Percentiles rank a stretch among this genome's conserved stretches.
These are phyloP conservation scores for Saccostrea echinata DNA, from an alignment of 1,140 invertebrate species.

Conservation along the genomic window DNA sequence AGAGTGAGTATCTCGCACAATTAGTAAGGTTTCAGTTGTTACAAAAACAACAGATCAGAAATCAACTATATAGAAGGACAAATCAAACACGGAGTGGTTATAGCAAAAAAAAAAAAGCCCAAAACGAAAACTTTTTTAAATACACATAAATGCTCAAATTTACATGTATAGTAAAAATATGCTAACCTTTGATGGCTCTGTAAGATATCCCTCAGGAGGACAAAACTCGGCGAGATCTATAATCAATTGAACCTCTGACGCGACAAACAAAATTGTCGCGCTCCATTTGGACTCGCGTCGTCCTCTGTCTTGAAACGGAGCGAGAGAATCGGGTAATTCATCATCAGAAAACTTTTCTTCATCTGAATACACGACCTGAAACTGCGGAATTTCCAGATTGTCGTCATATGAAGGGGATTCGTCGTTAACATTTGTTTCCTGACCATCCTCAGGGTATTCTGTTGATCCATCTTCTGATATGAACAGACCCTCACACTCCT, in stretches of 20 bases:
- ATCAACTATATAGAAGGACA: too few relatives aligned
- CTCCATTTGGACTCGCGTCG: constrained; percentile 57
- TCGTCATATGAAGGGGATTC: neutral
- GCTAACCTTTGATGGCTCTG: constrained; percentile 49
- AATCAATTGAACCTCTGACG: constrained; percentile 57
- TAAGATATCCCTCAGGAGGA: constrained; percentile 51
- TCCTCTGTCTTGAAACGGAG: constrained; percentile 11
- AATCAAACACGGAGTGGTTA: too few relatives aligned
- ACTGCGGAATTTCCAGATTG: neutral
- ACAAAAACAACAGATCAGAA: neutral
- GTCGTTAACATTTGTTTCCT: neutral
- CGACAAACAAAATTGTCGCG: constrained; percentile 58
- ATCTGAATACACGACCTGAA: constrained; percentile 12
- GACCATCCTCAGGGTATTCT: neutral
- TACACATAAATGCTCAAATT: too few relatives aligned
- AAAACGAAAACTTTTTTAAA: too few relatives aligned
- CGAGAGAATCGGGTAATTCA: constrained; percentile 34
- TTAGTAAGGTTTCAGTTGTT: neutral
- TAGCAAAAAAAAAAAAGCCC: too few relatives aligned
- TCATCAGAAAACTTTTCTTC: constrained; percentile 17
- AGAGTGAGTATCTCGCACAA: neutral
- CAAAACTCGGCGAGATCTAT: constrained; percentile 57
- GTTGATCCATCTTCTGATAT: neutral
- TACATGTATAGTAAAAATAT: too few relatives aligned
- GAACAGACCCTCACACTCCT: neutral